Evolutionary conservation across 1,140 invertebrate genomes (phyloP).

Genomic region (Rhagoletis zephyria): DNA sequence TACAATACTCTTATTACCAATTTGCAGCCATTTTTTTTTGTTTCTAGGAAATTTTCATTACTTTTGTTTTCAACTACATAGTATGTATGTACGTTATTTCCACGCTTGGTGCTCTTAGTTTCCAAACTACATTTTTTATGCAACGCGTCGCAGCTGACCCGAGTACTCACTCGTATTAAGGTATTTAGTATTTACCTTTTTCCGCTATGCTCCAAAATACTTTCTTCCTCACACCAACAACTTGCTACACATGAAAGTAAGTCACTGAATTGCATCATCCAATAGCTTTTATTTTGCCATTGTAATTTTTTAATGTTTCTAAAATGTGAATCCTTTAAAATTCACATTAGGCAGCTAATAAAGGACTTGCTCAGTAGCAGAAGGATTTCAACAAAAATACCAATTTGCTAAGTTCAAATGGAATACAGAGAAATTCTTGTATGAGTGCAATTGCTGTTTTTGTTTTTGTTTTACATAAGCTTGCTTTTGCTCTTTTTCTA

Average conservation of each 20-base stretch:
- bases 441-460: not conserved
- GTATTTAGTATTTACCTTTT: not conserved
- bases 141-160: not conserved
- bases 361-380: not conserved
- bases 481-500: no score
- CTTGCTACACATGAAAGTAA: not conserved
- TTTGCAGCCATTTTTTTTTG: slow-evolving; percentile 6
- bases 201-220: not conserved
- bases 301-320: slow-evolving; percentile 47
- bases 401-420: slow-evolving; percentile 23
- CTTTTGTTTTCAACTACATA: not conserved
- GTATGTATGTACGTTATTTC: no score
- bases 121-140: no score
- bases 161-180: not conserved
- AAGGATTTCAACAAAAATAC: not conserved
- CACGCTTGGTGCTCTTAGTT: no score
- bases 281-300: not conserved
- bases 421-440: not conserved
- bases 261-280: no score
- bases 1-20: slow-evolving; percentile 12
- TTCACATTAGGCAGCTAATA: slow-evolving; percentile 28
- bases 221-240: not conserved
- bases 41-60: not conserved
- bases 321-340: slow-evolving; percentile 40
- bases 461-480: not conserved